Conservation (phyloP, 2,113 vertebrate species). For the Cichladusa arquata region DNA sequence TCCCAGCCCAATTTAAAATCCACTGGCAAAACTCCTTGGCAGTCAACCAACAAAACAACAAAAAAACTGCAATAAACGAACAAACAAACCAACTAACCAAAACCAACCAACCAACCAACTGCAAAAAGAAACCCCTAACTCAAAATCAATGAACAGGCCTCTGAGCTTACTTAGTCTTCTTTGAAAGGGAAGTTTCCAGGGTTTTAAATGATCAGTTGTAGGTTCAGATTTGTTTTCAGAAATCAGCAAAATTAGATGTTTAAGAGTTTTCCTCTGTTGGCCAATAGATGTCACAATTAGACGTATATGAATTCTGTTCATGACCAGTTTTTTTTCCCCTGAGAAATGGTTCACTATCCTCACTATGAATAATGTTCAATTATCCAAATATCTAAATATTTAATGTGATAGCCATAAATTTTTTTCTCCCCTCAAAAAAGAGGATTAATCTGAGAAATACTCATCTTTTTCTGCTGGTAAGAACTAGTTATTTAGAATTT, state of each 20-base stretch:
- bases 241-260: neutral
- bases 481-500: neutral
- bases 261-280: neutral
- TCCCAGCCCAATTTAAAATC: neutral
- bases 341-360: neutral
- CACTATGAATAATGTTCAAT: neutral
- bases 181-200: neutral
- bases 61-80: neutral
- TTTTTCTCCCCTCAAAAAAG: neutral
- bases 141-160: neutral
- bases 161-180: neutral
- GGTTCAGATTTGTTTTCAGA: neutral
- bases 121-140: accelerated
- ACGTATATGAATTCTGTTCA: neutral
- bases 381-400: neutral
- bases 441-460: neutral
- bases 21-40: neutral
- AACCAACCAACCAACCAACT: neutral
- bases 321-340: neutral
- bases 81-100: accelerated
- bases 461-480: neutral
- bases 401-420: neutral
- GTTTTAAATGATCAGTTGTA: neutral
- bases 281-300: neutral
- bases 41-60: neutral